Percentiles rank a stretch among this genome's conserved stretches.
phyloP scores from a whole-genome alignment of 2,888 invertebrate species.

The Acronicta aceris region DNA sequence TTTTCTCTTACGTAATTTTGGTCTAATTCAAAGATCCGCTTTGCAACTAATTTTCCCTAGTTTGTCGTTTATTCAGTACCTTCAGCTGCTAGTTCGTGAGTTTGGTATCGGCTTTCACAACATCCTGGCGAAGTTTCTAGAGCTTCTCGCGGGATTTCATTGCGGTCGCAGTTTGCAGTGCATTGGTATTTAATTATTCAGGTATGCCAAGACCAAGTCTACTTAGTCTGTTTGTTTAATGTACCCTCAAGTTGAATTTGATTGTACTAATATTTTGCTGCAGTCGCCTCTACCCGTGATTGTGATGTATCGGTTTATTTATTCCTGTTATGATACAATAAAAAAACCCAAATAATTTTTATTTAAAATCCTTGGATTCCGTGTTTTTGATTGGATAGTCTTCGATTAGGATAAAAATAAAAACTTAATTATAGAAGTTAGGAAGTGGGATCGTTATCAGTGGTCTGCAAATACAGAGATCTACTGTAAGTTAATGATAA shows the following conservation, averaged over 20 bases:
- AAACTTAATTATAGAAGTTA: too few species aligned
- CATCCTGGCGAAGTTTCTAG: constrained; percentile 25
- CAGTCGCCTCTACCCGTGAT: neutral
- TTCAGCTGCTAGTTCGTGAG: constrained; percentile 25
- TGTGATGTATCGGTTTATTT: too few species aligned
- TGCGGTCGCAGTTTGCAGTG: constrained; percentile 22
- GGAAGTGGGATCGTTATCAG: too few species aligned
- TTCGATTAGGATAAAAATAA: too few species aligned
- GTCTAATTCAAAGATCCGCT: constrained; percentile 12
- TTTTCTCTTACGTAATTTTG: constrained; percentile 18
- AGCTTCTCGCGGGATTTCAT: constrained; percentile 22
- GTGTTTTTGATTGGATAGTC: too few species aligned
- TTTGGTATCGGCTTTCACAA: constrained; percentile 33
- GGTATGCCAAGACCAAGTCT: constrained; percentile 26
- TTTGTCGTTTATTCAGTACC: constrained; percentile 1
- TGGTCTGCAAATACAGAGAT: too few species aligned
- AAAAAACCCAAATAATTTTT: too few species aligned
- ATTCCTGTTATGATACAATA: too few species aligned
- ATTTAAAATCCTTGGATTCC: too few species aligned
- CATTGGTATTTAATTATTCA: constrained; percentile 44
- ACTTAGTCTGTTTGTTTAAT: constrained; percentile 23
- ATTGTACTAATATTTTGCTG: neutral
- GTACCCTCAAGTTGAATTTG: constrained; percentile 5
- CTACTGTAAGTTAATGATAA: too few species aligned
- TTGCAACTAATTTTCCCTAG: constrained; percentile 1